These are phyloP conservation scores for Scortum barcoo DNA, from an alignment of 2,113 vertebrate genomes.

Conservation along the genomic window DNA sequence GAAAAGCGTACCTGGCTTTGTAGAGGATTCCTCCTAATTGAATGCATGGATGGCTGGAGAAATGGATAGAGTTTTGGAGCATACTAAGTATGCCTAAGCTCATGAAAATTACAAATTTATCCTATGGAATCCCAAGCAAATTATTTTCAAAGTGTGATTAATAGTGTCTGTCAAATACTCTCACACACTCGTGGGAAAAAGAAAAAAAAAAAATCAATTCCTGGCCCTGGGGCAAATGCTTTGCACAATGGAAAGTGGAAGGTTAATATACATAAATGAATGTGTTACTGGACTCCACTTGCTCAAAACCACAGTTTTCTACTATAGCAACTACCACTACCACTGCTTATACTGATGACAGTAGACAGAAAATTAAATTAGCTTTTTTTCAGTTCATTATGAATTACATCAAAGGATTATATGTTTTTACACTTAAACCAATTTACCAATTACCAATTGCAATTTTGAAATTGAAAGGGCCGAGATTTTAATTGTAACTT, in stretches of 20 bases:
- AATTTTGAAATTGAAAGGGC: background rate
- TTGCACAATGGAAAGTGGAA: constrained; percentile 40
- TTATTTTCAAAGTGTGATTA: constrained; percentile 81
- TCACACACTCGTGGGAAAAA: constrained; percentile 24
- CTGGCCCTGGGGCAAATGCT: constrained; percentile 60
- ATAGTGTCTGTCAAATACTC: constrained; percentile 73
- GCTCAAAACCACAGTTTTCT: background rate
- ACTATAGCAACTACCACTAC: background rate
- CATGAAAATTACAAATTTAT: constrained; percentile 75
- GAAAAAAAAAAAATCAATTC: constrained; percentile 61
- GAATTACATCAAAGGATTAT: background rate
- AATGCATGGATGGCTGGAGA: constrained; percentile 74
- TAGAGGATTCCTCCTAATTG: constrained; percentile 66
- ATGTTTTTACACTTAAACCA: background rate
- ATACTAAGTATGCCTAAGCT: constrained; percentile 70
- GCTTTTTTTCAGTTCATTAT: background rate
- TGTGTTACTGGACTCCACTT: constrained; percentile 22
- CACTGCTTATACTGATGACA: background rate
- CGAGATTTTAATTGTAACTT: background rate
- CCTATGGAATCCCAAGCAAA: constrained; percentile 75
- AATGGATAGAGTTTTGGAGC: constrained; percentile 61
- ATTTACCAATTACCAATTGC: accelerated
- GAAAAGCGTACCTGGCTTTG: constrained; percentile 68
- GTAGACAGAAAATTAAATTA: background rate
- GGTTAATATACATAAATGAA: constrained; percentile 53